A percentile compares a stretch with the other conserved stretches of the same genome.
phyloP scores from a whole-genome alignment of 2,888 invertebrate genomes.

The Euclidia mi region DNA sequence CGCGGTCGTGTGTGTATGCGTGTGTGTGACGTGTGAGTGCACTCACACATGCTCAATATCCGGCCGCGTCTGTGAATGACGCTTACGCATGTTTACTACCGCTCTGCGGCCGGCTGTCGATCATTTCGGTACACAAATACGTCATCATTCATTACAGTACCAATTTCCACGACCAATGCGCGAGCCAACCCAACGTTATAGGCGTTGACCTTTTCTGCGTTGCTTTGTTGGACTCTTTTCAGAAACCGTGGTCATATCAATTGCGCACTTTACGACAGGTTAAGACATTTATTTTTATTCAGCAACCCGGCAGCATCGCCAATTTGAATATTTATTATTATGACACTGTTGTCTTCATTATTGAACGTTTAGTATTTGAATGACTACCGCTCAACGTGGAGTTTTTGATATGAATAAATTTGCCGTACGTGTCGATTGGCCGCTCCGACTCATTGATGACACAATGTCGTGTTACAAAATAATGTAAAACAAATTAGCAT shows the following conservation, averaged over 20 bases:
- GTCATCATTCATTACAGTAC: slow-evolving; percentile 73
- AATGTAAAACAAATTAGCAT: slow-evolving; percentile 44
- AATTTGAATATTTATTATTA: slow-evolving; percentile 43
- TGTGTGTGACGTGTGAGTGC: slow-evolving; percentile 49
- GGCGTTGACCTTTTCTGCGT: slow-evolving; percentile 52
- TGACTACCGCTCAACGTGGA: slow-evolving; percentile 32
- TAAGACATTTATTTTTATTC: slow-evolving; percentile 28
- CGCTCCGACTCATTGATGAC: slow-evolving; percentile 33
- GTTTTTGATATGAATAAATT: slow-evolving; percentile 25
- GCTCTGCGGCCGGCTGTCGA: slow-evolving; percentile 73
- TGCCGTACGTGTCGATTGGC: slow-evolving; percentile 16
- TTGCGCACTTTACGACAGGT: slow-evolving; percentile 30
- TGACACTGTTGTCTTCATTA: slow-evolving; percentile 13
- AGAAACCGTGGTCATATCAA: slow-evolving; percentile 15
- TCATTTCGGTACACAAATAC: slow-evolving; percentile 77
- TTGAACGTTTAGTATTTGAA: slow-evolving; percentile 29
- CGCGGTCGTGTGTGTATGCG: slow-evolving; percentile 49
- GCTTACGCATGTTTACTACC: slow-evolving; percentile 86
- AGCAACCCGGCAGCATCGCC: slow-evolving; percentile 17
- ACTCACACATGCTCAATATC: slow-evolving; percentile 70
- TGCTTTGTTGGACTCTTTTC: slow-evolving; percentile 37
- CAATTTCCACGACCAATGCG: slow-evolving; percentile 54
- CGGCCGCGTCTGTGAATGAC: slow-evolving; percentile 83
- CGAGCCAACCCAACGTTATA: slow-evolving; percentile 42
- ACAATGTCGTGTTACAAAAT: slow-evolving; percentile 40